Evolutionary conservation across 2,888 invertebrate species (phyloP).

Genomic region (Meiosimyza decipiens): DNA sequence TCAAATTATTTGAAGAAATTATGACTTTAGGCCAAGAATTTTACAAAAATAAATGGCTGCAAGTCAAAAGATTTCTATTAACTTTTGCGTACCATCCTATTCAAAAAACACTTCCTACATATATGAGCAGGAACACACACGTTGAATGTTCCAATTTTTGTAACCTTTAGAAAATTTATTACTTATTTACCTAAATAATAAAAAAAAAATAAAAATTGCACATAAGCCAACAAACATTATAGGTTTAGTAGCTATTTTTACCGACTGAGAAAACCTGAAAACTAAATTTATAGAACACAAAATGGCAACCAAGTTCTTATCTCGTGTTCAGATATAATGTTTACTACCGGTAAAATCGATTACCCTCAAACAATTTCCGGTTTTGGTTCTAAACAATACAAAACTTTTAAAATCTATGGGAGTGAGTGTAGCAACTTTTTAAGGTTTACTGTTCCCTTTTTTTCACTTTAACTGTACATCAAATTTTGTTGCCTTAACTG

Average conservation of each 20-base stretch:
- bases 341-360: constrained; percentile 57
- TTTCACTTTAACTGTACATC: neutral
- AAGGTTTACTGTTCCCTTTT: too few relatives aligned
- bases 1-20: too few relatives aligned
- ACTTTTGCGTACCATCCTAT: too few relatives aligned
- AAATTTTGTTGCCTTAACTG: constrained; percentile 16
- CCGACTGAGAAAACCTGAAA: constrained; percentile 39
- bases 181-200: constrained; percentile 12
- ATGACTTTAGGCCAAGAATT: too few relatives aligned
- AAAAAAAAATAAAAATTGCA: too few relatives aligned
- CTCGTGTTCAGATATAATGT: constrained; percentile 18
- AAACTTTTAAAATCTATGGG: neutral
- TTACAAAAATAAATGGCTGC: too few relatives aligned
- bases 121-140: too few relatives aligned
- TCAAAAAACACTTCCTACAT: too few relatives aligned
- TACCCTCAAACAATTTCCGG: constrained; percentile 63
- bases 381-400: constrained; percentile 44
- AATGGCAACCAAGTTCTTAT: constrained; percentile 35
- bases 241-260: constrained; percentile 22
- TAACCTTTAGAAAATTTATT: neutral
- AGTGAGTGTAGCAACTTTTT: too few relatives aligned
- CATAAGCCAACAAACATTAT: neutral
- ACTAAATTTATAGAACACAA: constrained; percentile 1
- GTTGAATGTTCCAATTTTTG: neutral
- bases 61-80: too few relatives aligned